Base-by-base conservation (phyloP, 2,113 vertebrate species). In the Progne subis region DNA sequence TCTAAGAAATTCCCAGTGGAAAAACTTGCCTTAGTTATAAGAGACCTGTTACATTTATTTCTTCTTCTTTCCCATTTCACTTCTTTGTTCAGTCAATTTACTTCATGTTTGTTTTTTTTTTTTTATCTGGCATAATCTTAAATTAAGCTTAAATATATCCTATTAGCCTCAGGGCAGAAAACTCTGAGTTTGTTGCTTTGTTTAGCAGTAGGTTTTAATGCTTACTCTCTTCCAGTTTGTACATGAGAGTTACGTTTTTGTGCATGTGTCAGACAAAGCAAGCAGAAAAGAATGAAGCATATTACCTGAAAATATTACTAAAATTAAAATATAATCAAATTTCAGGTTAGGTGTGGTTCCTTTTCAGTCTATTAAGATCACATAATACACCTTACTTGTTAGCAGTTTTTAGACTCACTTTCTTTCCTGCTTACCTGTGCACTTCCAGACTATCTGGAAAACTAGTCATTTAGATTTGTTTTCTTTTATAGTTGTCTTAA, bases 61-160 rank as follows among this genome's bases (percentile, higher is more conserved):
- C 20, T 84, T 83, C 46, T 67, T 82, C 57, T 89, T 87, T 85
- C 32, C 34, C 10, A 47, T 92, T 96, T 76, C 14, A 41, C 11
- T 60, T 79, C 28, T 90, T n/a, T 76, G 9, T 68, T 85, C 82
- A 92, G 70, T 79, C 67, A 82, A 18, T 82, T 96, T 92, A 82
- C 57, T 52, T 86, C 53, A 69, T 2, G 1, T 55, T 94, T 49
- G 67, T 65, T 31, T 3, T 49, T 28, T 4, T 5, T 12, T 59
- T 61, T 93, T 76, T 29, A 49, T 56, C 46, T 86, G 50, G 6
- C 5, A 46, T 67, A 75, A 80, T 12, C 32, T 88, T 94, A 69
- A 80, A 68, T 74, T 88, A 83, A 69, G 11, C 16, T 90, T 78
- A 59, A 88, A 31, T 71, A 44, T 49, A 56, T 67, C 18, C 10